Percentiles rank a stretch among this genome's conserved stretches.
Evolutionary conservation across 23 tunicate species (phyloP).

Genomic region (Trididemnum nubilum): DNA sequence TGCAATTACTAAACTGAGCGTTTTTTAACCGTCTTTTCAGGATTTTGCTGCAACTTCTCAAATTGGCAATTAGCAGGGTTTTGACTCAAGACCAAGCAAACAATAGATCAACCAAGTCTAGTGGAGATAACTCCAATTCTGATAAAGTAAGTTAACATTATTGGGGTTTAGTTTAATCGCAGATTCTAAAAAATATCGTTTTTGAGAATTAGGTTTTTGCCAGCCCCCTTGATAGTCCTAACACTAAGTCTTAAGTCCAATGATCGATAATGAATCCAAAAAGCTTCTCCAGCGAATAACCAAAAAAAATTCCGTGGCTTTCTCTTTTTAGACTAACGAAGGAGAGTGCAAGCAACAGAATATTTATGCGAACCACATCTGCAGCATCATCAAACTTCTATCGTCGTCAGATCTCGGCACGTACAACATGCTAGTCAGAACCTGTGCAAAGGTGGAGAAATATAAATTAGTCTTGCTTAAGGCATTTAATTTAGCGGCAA

Average conservation of each 20-base stretch:
- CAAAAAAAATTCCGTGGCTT: no score
- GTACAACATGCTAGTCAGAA: conserved; percentile 31
- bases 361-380: conserved; percentile 41
- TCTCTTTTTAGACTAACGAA: conserved; percentile 13
- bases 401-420: conserved; percentile 45
- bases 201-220: no score
- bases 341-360: conserved; percentile 27
- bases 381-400: conserved; percentile 37
- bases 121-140: background rate
- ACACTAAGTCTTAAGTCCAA: no score
- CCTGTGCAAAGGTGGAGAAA: conserved; percentile 61
- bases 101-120: background rate
- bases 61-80: conserved; percentile 46
- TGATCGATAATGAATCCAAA: no score
- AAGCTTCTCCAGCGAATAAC: no score
- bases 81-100: conserved; percentile 24
- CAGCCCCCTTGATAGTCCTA: no score
- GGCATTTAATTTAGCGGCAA: no score
- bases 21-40: conserved; percentile 36
- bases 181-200: no score
- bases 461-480: no score
- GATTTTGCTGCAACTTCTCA: conserved; percentile 40
- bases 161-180: no score
- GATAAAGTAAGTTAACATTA: conserved; percentile 13
- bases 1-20: no score